phyloP scores from a whole-genome alignment of 2,888 invertebrate genomes.

The Eledona agricola region DNA sequence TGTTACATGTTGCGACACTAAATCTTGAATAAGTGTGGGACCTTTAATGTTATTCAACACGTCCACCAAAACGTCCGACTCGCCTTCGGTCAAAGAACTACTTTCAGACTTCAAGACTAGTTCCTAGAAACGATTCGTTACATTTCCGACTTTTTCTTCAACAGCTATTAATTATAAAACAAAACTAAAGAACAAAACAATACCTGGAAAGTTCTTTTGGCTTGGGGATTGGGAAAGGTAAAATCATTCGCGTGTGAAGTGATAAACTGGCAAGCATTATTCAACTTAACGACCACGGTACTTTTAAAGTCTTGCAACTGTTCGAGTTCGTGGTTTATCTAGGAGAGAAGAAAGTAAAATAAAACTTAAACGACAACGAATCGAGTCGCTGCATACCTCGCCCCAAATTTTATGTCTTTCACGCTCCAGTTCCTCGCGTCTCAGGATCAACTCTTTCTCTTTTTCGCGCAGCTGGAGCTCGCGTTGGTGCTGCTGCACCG shows the following conservation, averaged over 20 bases:
- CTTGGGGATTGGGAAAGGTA: constrained; percentile 54
- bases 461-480: constrained; percentile 68
- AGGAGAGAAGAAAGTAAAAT: constrained; percentile 53
- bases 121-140: constrained; percentile 62
- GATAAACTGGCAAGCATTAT: constrained; percentile 55
- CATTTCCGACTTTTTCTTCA: too few relatives aligned
- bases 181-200: constrained; percentile 39
- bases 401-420: constrained; percentile 66
- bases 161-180: too few relatives aligned
- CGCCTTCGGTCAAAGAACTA: constrained; percentile 67
- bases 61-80: constrained; percentile 70
- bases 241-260: constrained; percentile 56
- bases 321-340: constrained; percentile 75
- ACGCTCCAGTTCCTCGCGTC: constrained; percentile 65
- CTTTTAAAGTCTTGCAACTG: constrained; percentile 64
- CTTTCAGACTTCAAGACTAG: constrained; percentile 65
- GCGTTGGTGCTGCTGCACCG: constrained; percentile 65
- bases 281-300: constrained; percentile 54
- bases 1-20: constrained; percentile 78
- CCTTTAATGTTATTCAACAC: constrained; percentile 73
- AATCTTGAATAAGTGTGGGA: constrained; percentile 73
- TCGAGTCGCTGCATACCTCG: constrained; percentile 52
- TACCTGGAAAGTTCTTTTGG: constrained; percentile 58
- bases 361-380: constrained; percentile 51
- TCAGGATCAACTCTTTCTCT: constrained; percentile 66